Evolutionary conservation across 1,140 invertebrate genomes (phyloP).

Genomic region (Caerostris extrusa): DNA sequence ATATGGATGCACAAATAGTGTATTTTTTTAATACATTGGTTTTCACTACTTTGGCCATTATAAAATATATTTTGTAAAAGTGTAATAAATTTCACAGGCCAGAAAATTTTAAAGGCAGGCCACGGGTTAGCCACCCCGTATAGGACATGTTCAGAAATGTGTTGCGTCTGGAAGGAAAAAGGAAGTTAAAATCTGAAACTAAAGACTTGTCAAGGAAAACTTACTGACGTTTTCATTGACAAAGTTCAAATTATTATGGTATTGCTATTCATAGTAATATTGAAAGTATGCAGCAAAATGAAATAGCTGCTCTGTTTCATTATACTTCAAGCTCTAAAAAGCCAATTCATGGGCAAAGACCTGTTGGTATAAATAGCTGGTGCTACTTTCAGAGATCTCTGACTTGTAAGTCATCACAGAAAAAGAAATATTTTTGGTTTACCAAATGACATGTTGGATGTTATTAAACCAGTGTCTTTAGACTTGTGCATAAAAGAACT

Average conservation of each 20-base stretch:
- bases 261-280: background rate
- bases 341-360: background rate
- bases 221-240: background rate
- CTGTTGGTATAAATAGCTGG: background rate
- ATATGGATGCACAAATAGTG: too few species aligned
- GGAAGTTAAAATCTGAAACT: background rate
- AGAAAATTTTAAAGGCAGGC: too few species aligned
- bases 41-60: too few species aligned
- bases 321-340: background rate
- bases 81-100: too few species aligned
- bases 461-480: background rate
- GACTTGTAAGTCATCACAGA: background rate
- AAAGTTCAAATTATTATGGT: background rate
- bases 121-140: too few species aligned
- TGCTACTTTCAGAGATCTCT: background rate
- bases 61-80: too few species aligned
- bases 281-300: background rate
- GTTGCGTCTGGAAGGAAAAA: background rate
- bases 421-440: background rate
- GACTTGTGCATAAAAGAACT: background rate
- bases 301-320: background rate
- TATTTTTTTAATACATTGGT: too few species aligned
- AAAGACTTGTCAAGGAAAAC: background rate
- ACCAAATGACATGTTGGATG: background rate
- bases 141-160: background rate